Conservation (phyloP, 1,140 invertebrate genomes). For the Muscidifurax raptorellus region DNA sequence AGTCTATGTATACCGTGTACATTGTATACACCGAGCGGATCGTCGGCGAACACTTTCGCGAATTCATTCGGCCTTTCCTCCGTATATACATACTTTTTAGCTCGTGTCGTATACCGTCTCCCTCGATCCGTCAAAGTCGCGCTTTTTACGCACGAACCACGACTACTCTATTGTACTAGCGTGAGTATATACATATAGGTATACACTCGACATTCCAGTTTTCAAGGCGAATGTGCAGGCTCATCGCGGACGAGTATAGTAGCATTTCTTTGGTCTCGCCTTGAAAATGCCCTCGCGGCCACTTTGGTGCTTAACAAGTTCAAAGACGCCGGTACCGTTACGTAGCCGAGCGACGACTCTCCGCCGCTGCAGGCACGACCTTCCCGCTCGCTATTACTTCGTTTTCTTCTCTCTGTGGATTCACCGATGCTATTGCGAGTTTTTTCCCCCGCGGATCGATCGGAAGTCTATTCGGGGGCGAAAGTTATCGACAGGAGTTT, state of each 20-base stretch:
- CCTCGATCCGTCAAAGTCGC: not conserved
- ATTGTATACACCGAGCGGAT: not conserved
- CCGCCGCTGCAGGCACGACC: not conserved
- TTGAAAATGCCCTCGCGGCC: conserved; percentile 38
- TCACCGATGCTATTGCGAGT: not conserved
- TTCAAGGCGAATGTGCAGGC: conserved; percentile 37
- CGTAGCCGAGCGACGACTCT: not conserved
- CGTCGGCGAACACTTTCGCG: conserved; percentile 31
- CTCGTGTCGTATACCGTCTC: not conserved
- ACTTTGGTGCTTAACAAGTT: conserved; percentile 51
- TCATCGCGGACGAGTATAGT: conserved; percentile 28
- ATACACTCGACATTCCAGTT: conserved; percentile 37
- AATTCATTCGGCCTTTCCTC: conserved; percentile 7
- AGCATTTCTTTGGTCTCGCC: conserved; percentile 31
- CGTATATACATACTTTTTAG: not conserved
- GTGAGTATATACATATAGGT: not conserved
- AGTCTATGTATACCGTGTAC: not conserved
- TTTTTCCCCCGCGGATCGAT: not conserved
- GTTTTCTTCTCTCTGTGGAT: not conserved
- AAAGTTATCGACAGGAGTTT: not conserved
- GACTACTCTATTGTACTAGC: not conserved
- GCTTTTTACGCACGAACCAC: not conserved
- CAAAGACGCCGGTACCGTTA: conserved; percentile 48
- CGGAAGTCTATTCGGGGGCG: not conserved
- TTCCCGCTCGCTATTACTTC: not conserved